Percentiles rank a stretch among this genome's conserved stretches.
Evolutionary conservation across 2,113 vertebrate species (phyloP).

Genomic region (Leucoraja erinaceus): DNA sequence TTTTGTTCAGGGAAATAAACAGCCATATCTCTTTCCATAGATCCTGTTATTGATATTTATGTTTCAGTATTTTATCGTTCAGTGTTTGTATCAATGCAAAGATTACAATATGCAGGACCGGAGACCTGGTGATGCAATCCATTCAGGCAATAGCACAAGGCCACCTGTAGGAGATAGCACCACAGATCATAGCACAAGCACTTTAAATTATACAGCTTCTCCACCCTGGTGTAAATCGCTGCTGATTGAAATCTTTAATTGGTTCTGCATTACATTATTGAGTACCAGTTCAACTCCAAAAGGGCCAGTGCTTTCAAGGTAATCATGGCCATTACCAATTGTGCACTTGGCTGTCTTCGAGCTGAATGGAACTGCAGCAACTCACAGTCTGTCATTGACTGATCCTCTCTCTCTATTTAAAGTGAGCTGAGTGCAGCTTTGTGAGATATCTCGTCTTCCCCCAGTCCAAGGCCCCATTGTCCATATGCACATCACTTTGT

Average conservation of each 20-base stretch:
- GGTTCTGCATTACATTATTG: no score
- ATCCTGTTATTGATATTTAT: slow-evolving; percentile 7
- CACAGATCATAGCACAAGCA: neutral
- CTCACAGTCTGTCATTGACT: no score
- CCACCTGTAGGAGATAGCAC: neutral
- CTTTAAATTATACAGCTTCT: neutral
- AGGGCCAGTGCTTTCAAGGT: no score
- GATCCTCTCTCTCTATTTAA: no score
- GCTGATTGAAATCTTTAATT: neutral
- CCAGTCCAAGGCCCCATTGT: no score
- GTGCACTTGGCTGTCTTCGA: no score
- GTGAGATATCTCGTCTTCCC: no score
- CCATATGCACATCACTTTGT: no score
- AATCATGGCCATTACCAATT: no score
- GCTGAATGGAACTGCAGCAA: no score
- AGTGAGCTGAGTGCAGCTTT: no score
- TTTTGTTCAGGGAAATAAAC: slow-evolving; percentile 8
- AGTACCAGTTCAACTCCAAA: no score
- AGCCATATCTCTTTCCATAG: neutral
- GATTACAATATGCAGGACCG: neutral
- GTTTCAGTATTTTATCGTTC: neutral
- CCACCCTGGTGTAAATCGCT: neutral
- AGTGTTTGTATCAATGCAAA: neutral
- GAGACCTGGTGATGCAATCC: neutral
- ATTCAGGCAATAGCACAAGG: neutral